Conservation (phyloP, 1,140 invertebrate species). For the Leptoteleia sp. region DNA sequence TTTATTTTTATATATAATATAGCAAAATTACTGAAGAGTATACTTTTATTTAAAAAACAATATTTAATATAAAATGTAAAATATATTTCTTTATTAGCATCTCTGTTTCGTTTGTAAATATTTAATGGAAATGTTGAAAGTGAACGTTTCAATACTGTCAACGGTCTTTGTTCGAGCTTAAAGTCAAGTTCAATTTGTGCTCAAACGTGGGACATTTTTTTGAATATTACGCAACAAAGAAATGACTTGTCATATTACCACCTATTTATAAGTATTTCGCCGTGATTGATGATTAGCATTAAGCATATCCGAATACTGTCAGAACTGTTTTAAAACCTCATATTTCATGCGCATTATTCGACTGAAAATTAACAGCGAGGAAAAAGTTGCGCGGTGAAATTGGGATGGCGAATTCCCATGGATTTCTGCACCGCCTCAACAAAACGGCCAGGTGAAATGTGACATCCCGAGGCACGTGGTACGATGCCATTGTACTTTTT, state of each 20-base stretch:
- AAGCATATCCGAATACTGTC: conserved; percentile 4
- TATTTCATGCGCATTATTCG: conserved; percentile 47
- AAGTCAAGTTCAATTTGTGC: too few species aligned
- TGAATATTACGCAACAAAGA: conserved; percentile 5
- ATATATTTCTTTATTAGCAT: too few species aligned
- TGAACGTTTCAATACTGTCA: too few species aligned
- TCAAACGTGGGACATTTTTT: too few species aligned
- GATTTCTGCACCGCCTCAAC: conserved; percentile 29
- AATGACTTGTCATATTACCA: conserved; percentile 7
- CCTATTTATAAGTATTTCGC: conserved; percentile 7
- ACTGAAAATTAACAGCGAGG: conserved; percentile 22
- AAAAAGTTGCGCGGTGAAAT: conserved; percentile 36
- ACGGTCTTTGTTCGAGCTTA: too few species aligned
- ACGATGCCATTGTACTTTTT: conserved; percentile 44
- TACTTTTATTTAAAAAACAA: too few species aligned
- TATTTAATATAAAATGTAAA: too few species aligned
- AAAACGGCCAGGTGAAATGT: conserved; percentile 51
- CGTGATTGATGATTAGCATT: conserved; percentile 33
- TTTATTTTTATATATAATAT: too few species aligned
- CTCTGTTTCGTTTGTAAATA: too few species aligned
- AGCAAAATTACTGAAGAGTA: too few species aligned
- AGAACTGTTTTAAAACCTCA: conserved; percentile 30
- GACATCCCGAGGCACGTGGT: conserved; percentile 52
- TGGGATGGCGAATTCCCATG: conserved; percentile 49
- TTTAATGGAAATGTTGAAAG: too few species aligned